A percentile compares a stretch with the other conserved stretches of the same genome.
phyloP scores from a whole-genome alignment of 53 echinoderm and acorn worm species.

The Actinopyga echinites region DNA sequence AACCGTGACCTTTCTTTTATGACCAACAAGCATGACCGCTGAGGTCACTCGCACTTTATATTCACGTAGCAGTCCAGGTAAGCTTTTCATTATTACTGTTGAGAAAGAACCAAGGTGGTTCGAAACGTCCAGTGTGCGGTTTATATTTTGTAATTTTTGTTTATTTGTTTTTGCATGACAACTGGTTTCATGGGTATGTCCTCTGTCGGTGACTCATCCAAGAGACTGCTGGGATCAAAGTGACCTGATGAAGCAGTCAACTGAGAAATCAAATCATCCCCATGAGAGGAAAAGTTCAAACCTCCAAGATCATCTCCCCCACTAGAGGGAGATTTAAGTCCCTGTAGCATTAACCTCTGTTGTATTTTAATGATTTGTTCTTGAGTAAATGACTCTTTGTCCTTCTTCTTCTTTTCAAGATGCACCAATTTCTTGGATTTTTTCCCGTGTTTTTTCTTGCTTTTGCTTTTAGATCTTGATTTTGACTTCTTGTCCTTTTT shows the following conservation, averaged over 20 bases:
- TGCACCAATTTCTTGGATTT: slow-evolving; percentile 7
- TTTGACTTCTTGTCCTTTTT: slow-evolving; percentile 53
- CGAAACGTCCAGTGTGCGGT: too few relatives aligned
- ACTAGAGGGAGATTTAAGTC: slow-evolving; percentile 36
- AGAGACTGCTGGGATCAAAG: slow-evolving; percentile 27
- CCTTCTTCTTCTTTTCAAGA: slow-evolving; percentile 35
- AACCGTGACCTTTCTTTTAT: too few relatives aligned
- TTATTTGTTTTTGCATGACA: background rate
- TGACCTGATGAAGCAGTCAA: slow-evolving; percentile 50
- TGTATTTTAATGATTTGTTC: slow-evolving; percentile 44
- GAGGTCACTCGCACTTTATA: too few relatives aligned
- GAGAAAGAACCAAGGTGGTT: too few relatives aligned
- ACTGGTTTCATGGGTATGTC: background rate
- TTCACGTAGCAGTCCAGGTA: too few relatives aligned
- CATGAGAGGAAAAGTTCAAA: slow-evolving; percentile 55
- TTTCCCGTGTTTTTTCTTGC: background rate
- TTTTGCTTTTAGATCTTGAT: slow-evolving; percentile 25
- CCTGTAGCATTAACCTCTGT: slow-evolving; percentile 35
- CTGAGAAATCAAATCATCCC: slow-evolving; percentile 65
- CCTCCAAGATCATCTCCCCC: slow-evolving; percentile 28
- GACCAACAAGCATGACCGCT: too few relatives aligned
- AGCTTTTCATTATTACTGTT: too few relatives aligned
- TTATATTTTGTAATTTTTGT: too few relatives aligned
- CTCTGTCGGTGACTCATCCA: slow-evolving; percentile 7
- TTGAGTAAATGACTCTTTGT: slow-evolving; percentile 36